Base-by-base conservation (phyloP, 2,888 invertebrate species). In the Epistrophe eligans region DNA sequence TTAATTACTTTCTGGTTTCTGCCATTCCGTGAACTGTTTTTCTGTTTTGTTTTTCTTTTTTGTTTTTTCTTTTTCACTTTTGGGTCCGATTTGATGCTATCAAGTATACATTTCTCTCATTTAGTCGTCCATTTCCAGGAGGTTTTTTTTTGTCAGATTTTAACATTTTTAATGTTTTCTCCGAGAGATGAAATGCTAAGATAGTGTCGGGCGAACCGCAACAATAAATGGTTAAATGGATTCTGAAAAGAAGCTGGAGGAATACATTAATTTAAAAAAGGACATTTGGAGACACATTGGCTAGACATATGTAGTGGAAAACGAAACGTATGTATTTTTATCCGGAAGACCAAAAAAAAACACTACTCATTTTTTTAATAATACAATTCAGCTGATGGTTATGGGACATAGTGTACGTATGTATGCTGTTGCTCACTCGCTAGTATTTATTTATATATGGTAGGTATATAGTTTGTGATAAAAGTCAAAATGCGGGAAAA, bases 1-100 rank as follows among this genome's bases (percentile, higher is more conserved):
- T 87, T 82, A 87, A 87, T 87, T 87, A 87, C 85, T 82, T 82
- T 87, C 82, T 87, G 82, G 82, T 82, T 82, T 87, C 82, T 87
- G 82, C 76, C 82, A 66, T 79, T 64, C 79, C 52, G 74, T 79
- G 82, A 60, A 82, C 74, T 38, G 60, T 35, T 48, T 81, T 73
- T 81, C 60, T 40, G 4, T 73, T 50, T 57, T 9, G n/a, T n/a
- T 7, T n/a, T 45, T 57, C 10, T 17, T 17, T 57, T 9, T 45
- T n/a, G 4, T n/a, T 45, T 57, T 17, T 17, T 17, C 4, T n/a
- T 17, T 62, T 67, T 77, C 62, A 13, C 72, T 66, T 38, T 71
- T 40, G 11, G 24, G 45, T 77, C 77, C 48, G 74, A 82, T 81
- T 77, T 67, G 85, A 85, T 77, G 40, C 17, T 82, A 85, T 85